Evolutionary conservation across 1,140 invertebrate species (phyloP).

Genomic region (Panagrolaimus sp.): DNA sequence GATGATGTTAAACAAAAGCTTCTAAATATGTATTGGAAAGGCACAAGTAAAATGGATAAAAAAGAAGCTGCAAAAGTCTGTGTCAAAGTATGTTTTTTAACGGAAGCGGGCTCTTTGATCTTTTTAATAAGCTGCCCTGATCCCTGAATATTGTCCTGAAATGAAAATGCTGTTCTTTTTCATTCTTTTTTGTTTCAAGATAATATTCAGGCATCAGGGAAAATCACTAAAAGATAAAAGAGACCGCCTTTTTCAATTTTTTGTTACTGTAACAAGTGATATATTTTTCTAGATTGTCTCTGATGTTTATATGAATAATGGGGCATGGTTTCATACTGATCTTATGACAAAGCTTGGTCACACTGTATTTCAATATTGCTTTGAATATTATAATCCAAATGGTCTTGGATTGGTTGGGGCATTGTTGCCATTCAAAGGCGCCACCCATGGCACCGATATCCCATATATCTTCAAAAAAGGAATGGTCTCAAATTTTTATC

Average conservation of each 20-base stretch:
- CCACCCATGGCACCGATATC: neutral
- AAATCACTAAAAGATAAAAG: conserved; percentile 4
- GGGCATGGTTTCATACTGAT: conserved; percentile 36
- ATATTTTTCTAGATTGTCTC: conserved; percentile 20
- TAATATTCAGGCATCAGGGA: no score
- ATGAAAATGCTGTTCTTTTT: no score
- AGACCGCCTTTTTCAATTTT: conserved; percentile 6
- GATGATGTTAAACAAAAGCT: conserved; percentile 5
- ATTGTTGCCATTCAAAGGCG: conserved; percentile 30
- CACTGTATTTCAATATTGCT: conserved; percentile 36
- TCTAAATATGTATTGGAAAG: conserved; percentile 4
- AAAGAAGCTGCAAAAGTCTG: conserved; percentile 17
- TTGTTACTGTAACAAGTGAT: neutral
- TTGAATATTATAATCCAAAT: conserved; percentile 42
- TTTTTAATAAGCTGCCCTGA: no score
- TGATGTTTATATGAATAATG: conserved; percentile 37
- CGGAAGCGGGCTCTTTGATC: neutral
- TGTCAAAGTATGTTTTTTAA: conserved; percentile 20
- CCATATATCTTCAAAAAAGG: conserved; percentile 14
- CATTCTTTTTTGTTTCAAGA: no score
- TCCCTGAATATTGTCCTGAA: no score
- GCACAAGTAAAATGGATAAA: neutral
- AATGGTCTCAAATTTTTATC: conserved; percentile 9
- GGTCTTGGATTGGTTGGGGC: conserved; percentile 34
- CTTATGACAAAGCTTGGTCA: conserved; percentile 22